Percentiles rank a stretch among this genome's conserved stretches.
phyloP scores from a whole-genome alignment of 2,113 vertebrate genomes.

The Vulpes lagopus region DNA sequence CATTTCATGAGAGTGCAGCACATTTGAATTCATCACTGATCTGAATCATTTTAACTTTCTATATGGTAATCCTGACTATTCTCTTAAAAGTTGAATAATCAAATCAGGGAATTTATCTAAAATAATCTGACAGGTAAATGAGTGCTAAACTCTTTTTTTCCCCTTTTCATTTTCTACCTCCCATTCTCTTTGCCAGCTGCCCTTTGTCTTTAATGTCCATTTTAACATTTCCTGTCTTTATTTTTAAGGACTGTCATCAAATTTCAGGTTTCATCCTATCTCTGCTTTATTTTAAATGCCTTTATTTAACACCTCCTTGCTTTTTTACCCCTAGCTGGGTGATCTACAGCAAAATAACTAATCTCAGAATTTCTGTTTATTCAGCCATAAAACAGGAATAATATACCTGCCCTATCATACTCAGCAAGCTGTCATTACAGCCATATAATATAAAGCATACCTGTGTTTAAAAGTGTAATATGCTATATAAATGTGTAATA shows the following conservation, averaged over 20 bases:
- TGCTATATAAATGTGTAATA: background rate
- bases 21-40: background rate
- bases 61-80: background rate
- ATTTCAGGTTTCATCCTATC: background rate
- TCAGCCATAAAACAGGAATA: conserved; percentile 14
- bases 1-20: background rate
- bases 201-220: background rate
- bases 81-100: background rate
- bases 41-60: background rate
- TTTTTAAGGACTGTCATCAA: background rate
- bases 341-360: conserved; percentile 15
- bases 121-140: background rate
- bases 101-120: background rate
- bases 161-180: background rate
- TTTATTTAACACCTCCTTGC: background rate
- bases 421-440: background rate
- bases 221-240: background rate
- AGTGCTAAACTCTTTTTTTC: background rate
- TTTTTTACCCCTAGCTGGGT: background rate
- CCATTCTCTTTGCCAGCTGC: background rate
- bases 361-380: conserved; percentile 18
- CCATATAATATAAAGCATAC: background rate
- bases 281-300: conserved; percentile 18
- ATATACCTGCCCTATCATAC: background rate
- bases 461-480: background rate